Conservation (phyloP, 2,113 vertebrate genomes). For the Paradoxurus hermaphroditus region DNA sequence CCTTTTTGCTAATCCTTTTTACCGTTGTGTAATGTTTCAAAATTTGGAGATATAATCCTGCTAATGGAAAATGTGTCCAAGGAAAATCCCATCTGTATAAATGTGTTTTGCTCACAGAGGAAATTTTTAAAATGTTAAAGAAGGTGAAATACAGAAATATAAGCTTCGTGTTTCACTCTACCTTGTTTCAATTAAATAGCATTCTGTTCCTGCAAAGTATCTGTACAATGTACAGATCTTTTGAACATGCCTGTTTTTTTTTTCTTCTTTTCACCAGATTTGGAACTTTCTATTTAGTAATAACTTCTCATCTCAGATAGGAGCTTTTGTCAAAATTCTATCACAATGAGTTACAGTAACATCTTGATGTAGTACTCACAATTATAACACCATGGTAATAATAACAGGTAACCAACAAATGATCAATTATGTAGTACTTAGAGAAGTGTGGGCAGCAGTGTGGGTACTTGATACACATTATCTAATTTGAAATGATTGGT, state of each 20-base stretch:
- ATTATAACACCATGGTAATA: not conserved
- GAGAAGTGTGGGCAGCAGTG: not conserved
- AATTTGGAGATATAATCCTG: constrained; percentile 73
- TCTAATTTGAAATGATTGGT: not conserved
- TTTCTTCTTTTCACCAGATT: not conserved
- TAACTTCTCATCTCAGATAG: not conserved
- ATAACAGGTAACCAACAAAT: not conserved
- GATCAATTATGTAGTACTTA: not conserved
- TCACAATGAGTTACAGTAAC: not conserved
- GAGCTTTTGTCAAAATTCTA: not conserved
- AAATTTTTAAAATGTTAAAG: constrained; percentile 60
- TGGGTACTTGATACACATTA: not conserved
- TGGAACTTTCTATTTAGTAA: not conserved
- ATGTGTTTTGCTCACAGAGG: constrained; percentile 66
- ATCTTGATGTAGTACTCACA: not conserved
- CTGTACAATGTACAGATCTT: not conserved
- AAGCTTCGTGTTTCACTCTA: constrained; percentile 65
- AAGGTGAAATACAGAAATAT: constrained; percentile 38
- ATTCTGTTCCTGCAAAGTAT: constrained; percentile 35
- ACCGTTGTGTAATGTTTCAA: constrained; percentile 72
- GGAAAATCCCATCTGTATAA: constrained; percentile 77
- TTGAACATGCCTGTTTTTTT: not conserved
- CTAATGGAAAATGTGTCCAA: constrained; percentile 71
- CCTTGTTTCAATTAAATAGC: constrained; percentile 70
- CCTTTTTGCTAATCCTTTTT: constrained; percentile 71